Evolutionary conservation across 2,888 invertebrate genomes (phyloP).

Genomic region (Cistogaster globosa): DNA sequence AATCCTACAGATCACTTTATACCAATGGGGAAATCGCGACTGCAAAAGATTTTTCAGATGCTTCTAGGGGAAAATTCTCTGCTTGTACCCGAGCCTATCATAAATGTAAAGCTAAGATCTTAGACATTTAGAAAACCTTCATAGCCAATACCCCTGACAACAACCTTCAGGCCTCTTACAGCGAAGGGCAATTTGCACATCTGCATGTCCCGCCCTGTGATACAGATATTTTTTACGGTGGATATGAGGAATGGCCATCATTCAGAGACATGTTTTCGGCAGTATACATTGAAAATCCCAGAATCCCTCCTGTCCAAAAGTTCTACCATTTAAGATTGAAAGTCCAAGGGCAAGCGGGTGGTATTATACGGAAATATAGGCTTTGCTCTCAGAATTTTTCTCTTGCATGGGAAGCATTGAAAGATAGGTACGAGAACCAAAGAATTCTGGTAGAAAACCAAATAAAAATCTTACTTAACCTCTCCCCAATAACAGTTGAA

Average conservation of each 20-base stretch:
- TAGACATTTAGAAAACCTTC: no score
- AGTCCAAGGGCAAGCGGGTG: constrained; percentile 12
- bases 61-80: no score
- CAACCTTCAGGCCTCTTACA: background rate
- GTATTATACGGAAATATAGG: constrained; percentile 1
- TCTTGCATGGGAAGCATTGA: no score
- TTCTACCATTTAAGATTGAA: constrained; percentile 12
- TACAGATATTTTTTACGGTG: constrained; percentile 7
- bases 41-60: background rate
- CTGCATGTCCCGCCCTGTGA: constrained; percentile 11
- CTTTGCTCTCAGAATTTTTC: background rate
- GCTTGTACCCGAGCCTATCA: constrained; percentile 11
- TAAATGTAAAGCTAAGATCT: constrained; percentile 14
- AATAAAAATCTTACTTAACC: no score
- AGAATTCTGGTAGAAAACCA: no score
- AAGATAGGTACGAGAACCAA: no score
- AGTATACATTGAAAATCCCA: no score
- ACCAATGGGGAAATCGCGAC: background rate
- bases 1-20: background rate
- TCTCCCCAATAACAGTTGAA: no score
- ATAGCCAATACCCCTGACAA: no score
- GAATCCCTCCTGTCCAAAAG: constrained; percentile 20
- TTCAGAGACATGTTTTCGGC: background rate
- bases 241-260: background rate
- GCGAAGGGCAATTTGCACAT: background rate